phyloP scores from a whole-genome alignment of 2,888 invertebrate genomes.

The Eudemis profundana region DNA sequence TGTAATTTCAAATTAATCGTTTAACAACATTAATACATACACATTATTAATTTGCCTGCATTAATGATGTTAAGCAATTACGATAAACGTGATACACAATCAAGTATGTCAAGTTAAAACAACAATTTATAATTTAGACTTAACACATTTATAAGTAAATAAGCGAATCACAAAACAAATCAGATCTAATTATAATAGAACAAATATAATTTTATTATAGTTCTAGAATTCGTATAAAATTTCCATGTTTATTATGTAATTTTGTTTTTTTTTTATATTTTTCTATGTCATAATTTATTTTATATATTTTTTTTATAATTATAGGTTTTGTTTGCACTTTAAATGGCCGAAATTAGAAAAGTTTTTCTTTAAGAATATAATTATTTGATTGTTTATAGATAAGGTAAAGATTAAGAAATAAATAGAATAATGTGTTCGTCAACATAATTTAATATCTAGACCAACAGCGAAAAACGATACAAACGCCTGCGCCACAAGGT shows the following conservation, averaged over 20 bases:
- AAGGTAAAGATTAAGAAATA: conserved; percentile 5
- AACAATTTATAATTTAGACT: conserved; percentile 37
- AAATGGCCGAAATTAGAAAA: conserved; percentile 4
- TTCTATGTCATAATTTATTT: conserved; percentile 13
- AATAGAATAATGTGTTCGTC: conserved; percentile 2
- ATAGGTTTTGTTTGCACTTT: conserved; percentile 7
- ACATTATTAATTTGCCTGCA: too few relatives aligned
- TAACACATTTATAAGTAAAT: conserved; percentile 36
- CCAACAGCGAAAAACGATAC: not conserved
- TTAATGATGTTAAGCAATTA: too few relatives aligned
- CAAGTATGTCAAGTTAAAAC: conserved; percentile 30
- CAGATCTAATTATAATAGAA: conserved; percentile 48
- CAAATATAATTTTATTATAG: conserved; percentile 49
- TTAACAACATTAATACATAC: too few relatives aligned
- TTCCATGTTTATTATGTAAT: conserved; percentile 32
- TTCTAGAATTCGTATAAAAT: conserved; percentile 37
- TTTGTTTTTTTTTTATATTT: conserved; percentile 12
- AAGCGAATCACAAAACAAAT: conserved; percentile 42
- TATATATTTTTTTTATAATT: not conserved
- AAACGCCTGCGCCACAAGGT: not conserved
- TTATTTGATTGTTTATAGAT: too few relatives aligned
- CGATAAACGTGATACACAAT: not conserved
- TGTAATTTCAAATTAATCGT: too few relatives aligned
- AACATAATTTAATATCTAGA: conserved; percentile 15
- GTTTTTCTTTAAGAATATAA: not conserved